A percentile compares a stretch with the other conserved stretches of the same genome.
Conservation (phyloP, 2,113 vertebrate genomes). For the Strix uralensis region DNA sequence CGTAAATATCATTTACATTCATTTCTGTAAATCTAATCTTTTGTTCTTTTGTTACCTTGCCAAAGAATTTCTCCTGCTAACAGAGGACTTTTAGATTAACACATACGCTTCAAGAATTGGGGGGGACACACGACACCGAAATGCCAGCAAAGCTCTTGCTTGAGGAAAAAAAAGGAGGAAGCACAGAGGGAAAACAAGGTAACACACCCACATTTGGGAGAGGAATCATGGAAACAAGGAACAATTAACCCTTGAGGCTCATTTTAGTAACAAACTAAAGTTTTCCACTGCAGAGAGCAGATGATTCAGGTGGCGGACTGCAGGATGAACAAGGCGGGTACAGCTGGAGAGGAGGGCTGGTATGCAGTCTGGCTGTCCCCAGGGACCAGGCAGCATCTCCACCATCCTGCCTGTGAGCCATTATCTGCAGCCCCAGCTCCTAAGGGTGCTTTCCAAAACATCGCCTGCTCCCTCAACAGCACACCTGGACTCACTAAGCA, state of each 20-base stretch:
- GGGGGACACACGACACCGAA: neutral
- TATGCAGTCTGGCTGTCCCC: neutral
- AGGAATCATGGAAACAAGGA: neutral
- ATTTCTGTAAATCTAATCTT: neutral
- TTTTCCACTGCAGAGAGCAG: neutral
- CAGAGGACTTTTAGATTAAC: neutral
- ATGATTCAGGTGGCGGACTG: neutral
- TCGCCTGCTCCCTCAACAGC: neutral
- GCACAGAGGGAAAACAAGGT: neutral
- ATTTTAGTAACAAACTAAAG: neutral
- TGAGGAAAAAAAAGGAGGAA: neutral
- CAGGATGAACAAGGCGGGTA: neutral
- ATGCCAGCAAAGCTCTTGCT: neutral
- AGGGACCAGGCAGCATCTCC: neutral
- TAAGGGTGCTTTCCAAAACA: neutral
- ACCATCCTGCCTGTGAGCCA: neutral
- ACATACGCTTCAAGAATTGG: accelerated
- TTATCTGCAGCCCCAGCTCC: neutral
- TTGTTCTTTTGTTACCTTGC: neutral
- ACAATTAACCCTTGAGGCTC: neutral
- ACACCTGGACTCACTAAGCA: neutral
- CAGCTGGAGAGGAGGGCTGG: neutral
- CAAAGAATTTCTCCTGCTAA: neutral
- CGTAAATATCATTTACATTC: neutral
- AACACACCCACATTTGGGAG: neutral